These are phyloP conservation scores for Pogoniulus pusillus DNA, from an alignment of 2,797 vertebrate species.

Conservation along the genomic window DNA sequence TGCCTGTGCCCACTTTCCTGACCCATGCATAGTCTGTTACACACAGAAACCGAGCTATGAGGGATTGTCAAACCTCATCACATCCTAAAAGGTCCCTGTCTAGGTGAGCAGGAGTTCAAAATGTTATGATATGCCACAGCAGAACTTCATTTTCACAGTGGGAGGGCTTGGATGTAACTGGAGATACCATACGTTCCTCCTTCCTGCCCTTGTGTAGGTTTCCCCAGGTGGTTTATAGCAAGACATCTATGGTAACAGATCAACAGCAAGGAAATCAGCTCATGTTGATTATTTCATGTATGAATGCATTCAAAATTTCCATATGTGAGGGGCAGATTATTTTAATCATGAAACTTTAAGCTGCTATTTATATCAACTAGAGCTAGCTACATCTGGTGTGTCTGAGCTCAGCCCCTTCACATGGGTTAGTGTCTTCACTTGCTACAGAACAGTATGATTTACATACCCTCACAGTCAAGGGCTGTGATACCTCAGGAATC, in stretches of 20 bases:
- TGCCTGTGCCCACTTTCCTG: not conserved
- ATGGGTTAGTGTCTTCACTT: not conserved
- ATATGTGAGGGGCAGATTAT: not conserved
- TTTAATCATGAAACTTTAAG: slow-evolving; percentile 13
- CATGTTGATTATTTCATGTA: not conserved
- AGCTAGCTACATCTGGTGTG: not conserved
- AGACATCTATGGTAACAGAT: not conserved
- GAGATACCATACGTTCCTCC: not conserved
- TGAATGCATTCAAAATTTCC: slow-evolving; percentile 6
- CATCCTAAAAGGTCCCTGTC: not conserved
- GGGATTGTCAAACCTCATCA: not conserved
- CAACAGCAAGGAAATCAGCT: not conserved
- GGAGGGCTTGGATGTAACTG: not conserved
- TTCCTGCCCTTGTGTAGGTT: not conserved
- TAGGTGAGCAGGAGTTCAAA: not conserved
- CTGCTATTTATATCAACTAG: slow-evolving; percentile 6
- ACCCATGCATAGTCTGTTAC: not conserved
- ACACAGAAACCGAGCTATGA: not conserved
- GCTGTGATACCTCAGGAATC: not conserved
- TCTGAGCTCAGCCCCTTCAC: not conserved
- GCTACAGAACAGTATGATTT: not conserved
- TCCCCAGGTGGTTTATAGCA: not conserved
- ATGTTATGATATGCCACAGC: not conserved
- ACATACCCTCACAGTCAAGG: not conserved
- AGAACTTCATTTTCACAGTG: fast-evolving